phyloP scores from a whole-genome alignment of 1,140 invertebrate genomes.

The Drosophila orosa region DNA sequence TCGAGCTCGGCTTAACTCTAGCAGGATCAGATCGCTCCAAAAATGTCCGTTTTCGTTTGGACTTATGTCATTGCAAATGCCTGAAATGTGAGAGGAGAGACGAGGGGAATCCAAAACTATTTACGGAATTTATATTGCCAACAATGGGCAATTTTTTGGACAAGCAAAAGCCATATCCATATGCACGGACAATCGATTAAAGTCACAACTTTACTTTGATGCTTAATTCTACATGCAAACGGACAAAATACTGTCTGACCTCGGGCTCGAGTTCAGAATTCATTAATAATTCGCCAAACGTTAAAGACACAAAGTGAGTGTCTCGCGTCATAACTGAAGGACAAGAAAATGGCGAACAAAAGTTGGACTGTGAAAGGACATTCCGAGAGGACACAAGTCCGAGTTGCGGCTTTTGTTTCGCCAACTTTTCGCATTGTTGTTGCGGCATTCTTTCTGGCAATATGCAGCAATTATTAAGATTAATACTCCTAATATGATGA shows the following conservation, averaged over 20 bases:
- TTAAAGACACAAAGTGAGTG: conserved; percentile 32
- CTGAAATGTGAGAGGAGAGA: not conserved
- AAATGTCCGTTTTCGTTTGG: conserved; percentile 54
- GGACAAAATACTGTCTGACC: conserved; percentile 6
- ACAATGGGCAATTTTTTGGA: not conserved
- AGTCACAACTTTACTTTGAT: conserved; percentile 26
- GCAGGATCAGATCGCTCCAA: not conserved
- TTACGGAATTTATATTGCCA: conserved; percentile 14
- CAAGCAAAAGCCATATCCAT: conserved; percentile 5
- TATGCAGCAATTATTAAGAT: conserved; percentile 76
- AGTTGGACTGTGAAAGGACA: conserved; percentile 35
- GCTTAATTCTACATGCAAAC: conserved; percentile 35
- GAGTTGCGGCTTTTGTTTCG: conserved; percentile 49
- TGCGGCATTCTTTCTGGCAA: conserved; percentile 61
- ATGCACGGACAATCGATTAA: conserved; percentile 19
- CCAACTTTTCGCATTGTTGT: conserved; percentile 61
- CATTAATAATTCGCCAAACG: conserved; percentile 39
- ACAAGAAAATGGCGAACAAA: conserved; percentile 46
- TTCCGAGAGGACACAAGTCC: conserved; percentile 20
- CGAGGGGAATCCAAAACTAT: not conserved
- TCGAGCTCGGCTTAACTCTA: not conserved
- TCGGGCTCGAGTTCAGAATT: conserved; percentile 6
- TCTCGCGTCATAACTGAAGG: conserved; percentile 27
- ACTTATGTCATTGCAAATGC: conserved; percentile 30
- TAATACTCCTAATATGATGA: conserved; percentile 68